Evolutionary conservation across 2,797 vertebrate species (phyloP), one percentile per base, ranked within the genome.

Genomic region (Myotis vivesi): DNA sequence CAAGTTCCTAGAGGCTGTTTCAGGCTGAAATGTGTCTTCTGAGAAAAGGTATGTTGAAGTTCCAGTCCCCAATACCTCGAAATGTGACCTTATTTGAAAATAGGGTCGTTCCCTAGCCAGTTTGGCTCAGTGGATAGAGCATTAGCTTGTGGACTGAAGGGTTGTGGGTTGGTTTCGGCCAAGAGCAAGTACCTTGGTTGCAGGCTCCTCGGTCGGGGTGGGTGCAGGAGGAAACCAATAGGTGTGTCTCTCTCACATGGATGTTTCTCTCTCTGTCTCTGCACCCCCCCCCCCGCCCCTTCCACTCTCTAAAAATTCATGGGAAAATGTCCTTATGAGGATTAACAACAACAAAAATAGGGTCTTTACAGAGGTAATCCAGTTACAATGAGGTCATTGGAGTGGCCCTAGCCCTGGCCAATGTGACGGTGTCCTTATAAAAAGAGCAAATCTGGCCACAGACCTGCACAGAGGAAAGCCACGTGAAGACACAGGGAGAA

Each of bases 311-410:
- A 8, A 55, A 55, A 22, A 55, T 55, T 22, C 53, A 55, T 22
- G 53, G 53, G 22, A 55, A 55, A 55, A 55, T 55, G 20, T 55
- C 53, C 53, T 55, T 20, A 8, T 55, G 53, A 55, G 53, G 53
- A 8, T 55, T 55, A 55, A 22, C 53, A 3, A 53, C 53, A 55
- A 23, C 53, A 55, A 81, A 69, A 51, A 49, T 8, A n/a, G 41
- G 49, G 64, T 11, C 59, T 88, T 92, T 51, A 20, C 13, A 41
- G 25, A 77, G 59, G 68, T 85, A 16, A 81, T 75, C 38, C 73
- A 53, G 75, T 53, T 49, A 57, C 75, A 80, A 84, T n/a, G 86
- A 94, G 57, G 53, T 72, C 64, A 33, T 53, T 10, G n/a, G 46
- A 17, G 20, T 59, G 38, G 36, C 53, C 53, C 53, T 23, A 3